Base-by-base conservation (phyloP, 2,888 invertebrate species). In the Phalera bucephala region DNA sequence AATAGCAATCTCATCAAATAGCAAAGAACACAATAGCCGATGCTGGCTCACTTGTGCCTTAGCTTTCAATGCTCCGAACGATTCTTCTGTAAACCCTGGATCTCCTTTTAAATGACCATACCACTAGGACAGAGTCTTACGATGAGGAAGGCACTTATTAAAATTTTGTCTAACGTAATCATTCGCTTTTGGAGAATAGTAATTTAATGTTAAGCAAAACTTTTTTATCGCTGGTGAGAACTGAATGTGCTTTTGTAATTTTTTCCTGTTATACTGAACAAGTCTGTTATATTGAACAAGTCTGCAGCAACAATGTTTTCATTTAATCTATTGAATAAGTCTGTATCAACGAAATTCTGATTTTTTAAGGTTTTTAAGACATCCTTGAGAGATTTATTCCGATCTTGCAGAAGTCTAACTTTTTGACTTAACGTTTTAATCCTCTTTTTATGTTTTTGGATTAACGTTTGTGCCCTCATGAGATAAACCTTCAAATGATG, bases 1-100 rank as follows among this genome's bases (percentile, higher is more conserved):
- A 8, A 49, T 45, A 12, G 46, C 37, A 9, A 52, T 23, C 31
- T 52, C 48, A 19, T 52, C 46, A 19, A 42, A 36, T 0, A 40
- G 10, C 11, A 47, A 31, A 31, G 33, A 12, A 13, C 43, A 40
- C 2, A 43, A 14, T 28, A 15, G 33, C 11, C 22, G 31, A 31
- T 36, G 32, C 17, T 42, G 9, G 17, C 30, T 37, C 1, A 37
- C 28, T 29, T 26, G 12, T 8, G 39, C 9, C 9, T 42, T 36
- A 7, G 33, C 27, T 36, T 46, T 36, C 28, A 41, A 17, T 12
- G 40, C 40, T 27, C 35, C 12, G 20, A 36, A 38, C 11, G 41
- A 29, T 36, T 41, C 36, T 25, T 39, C 37, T 1, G 36, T 34
- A 25, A 45, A 45, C 4, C 41, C 35, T 6, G 40, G 36, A 5